phyloP scores from a whole-genome alignment of 2,113 vertebrate species.

The Rhabdomys dilectus region DNA sequence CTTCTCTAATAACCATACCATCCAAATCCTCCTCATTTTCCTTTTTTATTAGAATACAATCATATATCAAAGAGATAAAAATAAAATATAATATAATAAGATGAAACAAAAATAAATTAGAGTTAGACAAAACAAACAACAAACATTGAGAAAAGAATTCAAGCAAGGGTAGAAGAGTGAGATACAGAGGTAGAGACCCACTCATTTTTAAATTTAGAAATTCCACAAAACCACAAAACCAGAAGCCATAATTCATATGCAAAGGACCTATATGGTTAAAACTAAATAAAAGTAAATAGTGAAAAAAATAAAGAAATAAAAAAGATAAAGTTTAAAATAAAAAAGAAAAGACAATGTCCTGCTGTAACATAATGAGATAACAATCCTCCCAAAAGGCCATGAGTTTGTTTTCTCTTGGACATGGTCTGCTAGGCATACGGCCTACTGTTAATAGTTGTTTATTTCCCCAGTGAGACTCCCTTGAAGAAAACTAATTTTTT shows the following conservation, averaged over 20 bases:
- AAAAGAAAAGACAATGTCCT: neutral
- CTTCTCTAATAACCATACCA: neutral
- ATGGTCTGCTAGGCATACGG: neutral
- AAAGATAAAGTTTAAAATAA: neutral
- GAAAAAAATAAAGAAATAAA: neutral
- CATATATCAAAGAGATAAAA: neutral
- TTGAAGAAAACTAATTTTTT: neutral
- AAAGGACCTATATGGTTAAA: neutral
- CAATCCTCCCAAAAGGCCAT: neutral
- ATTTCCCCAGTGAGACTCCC: neutral
- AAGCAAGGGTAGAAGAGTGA: neutral
- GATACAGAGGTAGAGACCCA: neutral
- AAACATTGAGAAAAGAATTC: neutral
- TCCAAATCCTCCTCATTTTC: neutral
- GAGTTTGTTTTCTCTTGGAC: neutral
- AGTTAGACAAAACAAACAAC: neutral
- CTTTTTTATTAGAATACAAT: neutral
- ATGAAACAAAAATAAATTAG: neutral
- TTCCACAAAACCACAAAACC: too few species aligned
- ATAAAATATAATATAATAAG: neutral
- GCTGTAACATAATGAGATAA: neutral
- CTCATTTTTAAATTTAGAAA: neutral
- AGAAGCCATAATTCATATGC: too few species aligned
- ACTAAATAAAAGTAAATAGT: neutral
- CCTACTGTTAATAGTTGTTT: neutral